These are phyloP conservation scores for Macaria notata DNA, from an alignment of 2,888 invertebrate species.

Conservation along the genomic window DNA sequence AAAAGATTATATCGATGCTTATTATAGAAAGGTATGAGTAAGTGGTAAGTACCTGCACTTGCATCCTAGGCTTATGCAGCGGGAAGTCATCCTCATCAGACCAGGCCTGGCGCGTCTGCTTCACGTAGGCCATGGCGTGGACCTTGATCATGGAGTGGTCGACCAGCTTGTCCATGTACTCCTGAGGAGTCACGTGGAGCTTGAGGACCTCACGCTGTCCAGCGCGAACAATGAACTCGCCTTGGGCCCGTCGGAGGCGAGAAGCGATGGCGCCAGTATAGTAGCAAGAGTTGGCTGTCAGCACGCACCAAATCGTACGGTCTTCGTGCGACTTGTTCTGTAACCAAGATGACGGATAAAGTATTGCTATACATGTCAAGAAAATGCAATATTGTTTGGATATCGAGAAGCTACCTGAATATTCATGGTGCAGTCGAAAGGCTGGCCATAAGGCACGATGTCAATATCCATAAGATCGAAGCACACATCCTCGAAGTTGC, in stretches of 20 bases:
- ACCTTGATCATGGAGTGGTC: constrained; percentile 88
- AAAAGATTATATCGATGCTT: too few relatives aligned
- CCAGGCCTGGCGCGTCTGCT: constrained; percentile 88
- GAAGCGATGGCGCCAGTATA: constrained; percentile 86
- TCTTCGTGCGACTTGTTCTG: constrained; percentile 84
- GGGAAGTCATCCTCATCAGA: constrained; percentile 88
- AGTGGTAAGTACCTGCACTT: constrained; percentile 77
- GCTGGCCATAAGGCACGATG: constrained; percentile 84
- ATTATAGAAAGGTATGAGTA: neutral
- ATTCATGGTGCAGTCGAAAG: constrained; percentile 85
- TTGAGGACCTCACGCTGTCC: constrained; percentile 84
- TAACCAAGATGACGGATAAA: constrained; percentile 7
- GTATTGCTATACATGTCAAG: neutral
- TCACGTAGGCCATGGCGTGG: constrained; percentile 87
- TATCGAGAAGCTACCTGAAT: constrained; percentile 72
- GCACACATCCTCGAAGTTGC: constrained; percentile 83
- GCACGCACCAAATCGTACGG: constrained; percentile 83
- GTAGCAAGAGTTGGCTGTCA: constrained; percentile 85
- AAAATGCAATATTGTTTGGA: neutral
- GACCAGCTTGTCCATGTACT: constrained; percentile 86
- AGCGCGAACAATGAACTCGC: constrained; percentile 83
- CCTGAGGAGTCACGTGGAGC: constrained; percentile 84
- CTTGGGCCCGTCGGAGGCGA: constrained; percentile 83
- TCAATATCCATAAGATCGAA: constrained; percentile 87
- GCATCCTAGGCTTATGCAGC: constrained; percentile 85